These are phyloP conservation scores for Phenacoccus solenopsis DNA, from an alignment of 1,140 invertebrate species.

Conservation along the genomic window DNA sequence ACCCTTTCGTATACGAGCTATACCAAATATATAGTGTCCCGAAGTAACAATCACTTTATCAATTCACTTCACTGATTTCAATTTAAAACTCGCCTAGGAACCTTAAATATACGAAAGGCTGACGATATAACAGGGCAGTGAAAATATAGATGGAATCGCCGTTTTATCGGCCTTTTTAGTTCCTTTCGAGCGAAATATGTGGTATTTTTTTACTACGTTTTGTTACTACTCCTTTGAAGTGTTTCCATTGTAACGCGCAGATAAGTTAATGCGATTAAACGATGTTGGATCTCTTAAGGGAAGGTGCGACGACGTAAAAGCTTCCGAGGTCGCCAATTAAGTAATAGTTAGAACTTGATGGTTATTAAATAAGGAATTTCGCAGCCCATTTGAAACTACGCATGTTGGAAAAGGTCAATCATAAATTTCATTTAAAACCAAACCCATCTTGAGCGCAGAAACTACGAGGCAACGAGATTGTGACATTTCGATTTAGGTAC, in stretches of 20 bases:
- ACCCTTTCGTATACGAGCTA: neutral
- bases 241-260: neutral
- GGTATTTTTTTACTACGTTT: too few relatives aligned
- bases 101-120: neutral
- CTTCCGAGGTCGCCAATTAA: neutral
- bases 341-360: neutral
- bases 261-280: neutral
- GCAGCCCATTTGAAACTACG: too few relatives aligned
- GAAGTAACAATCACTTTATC: conserved; percentile 13
- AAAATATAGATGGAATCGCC: conserved; percentile 7
- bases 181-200: neutral
- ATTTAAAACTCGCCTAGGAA: neutral
- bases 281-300: neutral
- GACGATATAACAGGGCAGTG: neutral
- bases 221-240: neutral
- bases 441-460: neutral
- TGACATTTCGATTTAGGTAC: conserved; percentile 2
- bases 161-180: neutral
- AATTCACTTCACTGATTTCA: conserved; percentile 16
- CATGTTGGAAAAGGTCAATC: neutral
- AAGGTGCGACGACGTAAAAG: too few relatives aligned
- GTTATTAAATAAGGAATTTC: neutral
- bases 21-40: neutral
- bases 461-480: neutral
- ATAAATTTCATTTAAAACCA: neutral